These are phyloP conservation scores for Spea hammondii DNA, from an alignment of 2,797 vertebrate species.

Conservation along the genomic window DNA sequence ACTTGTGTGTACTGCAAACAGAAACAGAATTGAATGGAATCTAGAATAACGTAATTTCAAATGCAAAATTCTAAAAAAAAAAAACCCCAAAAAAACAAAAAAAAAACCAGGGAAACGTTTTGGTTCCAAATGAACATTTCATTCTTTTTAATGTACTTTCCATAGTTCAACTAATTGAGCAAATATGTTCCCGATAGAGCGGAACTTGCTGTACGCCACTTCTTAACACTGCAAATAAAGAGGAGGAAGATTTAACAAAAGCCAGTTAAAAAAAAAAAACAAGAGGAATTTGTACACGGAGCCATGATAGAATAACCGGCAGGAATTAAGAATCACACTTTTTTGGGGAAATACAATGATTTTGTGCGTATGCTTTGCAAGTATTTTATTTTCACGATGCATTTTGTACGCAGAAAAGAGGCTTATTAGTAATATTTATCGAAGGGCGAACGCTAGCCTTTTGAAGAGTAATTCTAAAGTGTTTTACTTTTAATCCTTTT, in stretches of 20 bases:
- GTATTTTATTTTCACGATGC: slow-evolving; percentile 14
- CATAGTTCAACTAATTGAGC: slow-evolving; percentile 39
- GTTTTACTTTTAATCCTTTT: background rate
- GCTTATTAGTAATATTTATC: slow-evolving; percentile 4
- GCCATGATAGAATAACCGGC: slow-evolving; percentile 14
- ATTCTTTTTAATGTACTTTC: slow-evolving; percentile 26
- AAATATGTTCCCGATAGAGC: slow-evolving; percentile 27
- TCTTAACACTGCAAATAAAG: background rate
- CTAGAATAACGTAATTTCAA: background rate
- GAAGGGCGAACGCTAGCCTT: background rate
- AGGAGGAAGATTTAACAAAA: background rate
- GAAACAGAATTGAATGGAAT: background rate
- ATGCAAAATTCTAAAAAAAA: slow-evolving; percentile 2
- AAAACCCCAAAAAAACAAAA: background rate
- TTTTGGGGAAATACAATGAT: background rate
- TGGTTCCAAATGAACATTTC: background rate
- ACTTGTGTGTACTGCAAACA: background rate
- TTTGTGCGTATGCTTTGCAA: background rate
- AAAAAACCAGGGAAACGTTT: too few relatives aligned
- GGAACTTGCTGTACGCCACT: slow-evolving; percentile 17
- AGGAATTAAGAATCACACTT: slow-evolving; percentile 13
- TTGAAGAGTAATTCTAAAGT: background rate
- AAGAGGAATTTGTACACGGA: slow-evolving; percentile 2
- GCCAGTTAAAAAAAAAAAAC: background rate
- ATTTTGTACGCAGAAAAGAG: background rate